phyloP scores from a whole-genome alignment of 2,888 invertebrate species.

The Pomacea canaliculata region DNA sequence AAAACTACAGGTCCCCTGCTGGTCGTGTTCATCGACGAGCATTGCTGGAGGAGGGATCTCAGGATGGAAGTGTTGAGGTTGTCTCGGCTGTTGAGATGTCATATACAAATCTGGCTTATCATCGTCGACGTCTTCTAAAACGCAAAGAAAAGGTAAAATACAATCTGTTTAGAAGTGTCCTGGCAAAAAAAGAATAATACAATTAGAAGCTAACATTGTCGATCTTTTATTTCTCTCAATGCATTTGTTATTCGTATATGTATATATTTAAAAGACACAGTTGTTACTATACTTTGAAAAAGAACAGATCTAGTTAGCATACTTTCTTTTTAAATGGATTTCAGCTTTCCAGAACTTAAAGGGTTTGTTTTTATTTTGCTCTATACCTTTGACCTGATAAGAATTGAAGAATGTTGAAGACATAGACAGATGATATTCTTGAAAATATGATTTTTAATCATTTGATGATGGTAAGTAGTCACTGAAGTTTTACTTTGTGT shows the following conservation, averaged over 20 bases:
- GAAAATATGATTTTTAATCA: background rate
- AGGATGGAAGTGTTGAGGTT: conserved; percentile 19
- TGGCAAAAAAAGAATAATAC: background rate
- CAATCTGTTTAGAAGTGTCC: background rate
- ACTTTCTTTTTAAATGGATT: too few species aligned
- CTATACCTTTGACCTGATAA: background rate
- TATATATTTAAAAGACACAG: background rate
- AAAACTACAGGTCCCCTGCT: background rate
- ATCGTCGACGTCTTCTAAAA: conserved; percentile 5
- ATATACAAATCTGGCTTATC: conserved; percentile 2
- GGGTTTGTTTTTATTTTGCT: background rate
- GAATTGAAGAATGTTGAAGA: background rate
- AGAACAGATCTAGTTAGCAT: too few species aligned
- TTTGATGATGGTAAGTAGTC: background rate
- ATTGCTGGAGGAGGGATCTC: background rate
- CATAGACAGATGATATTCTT: background rate
- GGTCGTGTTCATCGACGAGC: background rate
- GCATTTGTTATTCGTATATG: background rate
- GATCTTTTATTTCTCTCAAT: background rate
- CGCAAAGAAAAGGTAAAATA: conserved; percentile 20
- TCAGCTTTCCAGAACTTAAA: too few species aligned
- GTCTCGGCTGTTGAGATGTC: conserved; percentile 18
- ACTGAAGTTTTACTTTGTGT: background rate
- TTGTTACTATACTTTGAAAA: too few species aligned
- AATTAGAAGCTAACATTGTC: background rate